These are phyloP conservation scores for Morinoia aosen DNA, from an alignment of 2,888 invertebrate genomes.

Conservation along the genomic window DNA sequence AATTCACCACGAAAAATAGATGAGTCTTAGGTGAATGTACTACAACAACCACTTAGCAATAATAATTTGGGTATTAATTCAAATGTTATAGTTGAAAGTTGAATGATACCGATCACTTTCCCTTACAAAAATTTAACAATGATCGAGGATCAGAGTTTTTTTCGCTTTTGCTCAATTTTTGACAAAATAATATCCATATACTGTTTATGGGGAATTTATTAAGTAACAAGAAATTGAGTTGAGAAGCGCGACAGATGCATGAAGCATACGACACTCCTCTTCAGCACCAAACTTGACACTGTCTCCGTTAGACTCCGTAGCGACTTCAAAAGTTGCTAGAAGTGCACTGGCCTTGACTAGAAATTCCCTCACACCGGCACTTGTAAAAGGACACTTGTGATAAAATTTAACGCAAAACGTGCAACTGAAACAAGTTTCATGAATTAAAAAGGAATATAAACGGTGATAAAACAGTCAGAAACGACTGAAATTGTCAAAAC, in stretches of 20 bases:
- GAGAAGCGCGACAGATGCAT: not conserved
- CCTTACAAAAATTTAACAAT: not conserved
- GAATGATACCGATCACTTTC: too few relatives aligned
- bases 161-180: not conserved
- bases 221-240: not conserved
- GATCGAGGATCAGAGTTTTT: not conserved
- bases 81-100: too few relatives aligned
- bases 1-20: not conserved
- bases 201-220: not conserved
- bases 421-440: not conserved
- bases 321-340: not conserved
- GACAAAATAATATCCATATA: not conserved
- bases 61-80: too few relatives aligned
- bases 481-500: not conserved
- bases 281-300: not conserved
- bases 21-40: too few relatives aligned
- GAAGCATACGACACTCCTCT: not conserved
- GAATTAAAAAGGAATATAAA: not conserved
- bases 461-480: not conserved
- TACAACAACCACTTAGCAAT: too few relatives aligned
- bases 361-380: constrained; percentile 36
- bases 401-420: not conserved
- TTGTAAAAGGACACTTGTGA: constrained; percentile 42
- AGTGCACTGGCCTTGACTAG: constrained; percentile 42
- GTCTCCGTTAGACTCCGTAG: not conserved